Evolutionary conservation across 1,140 invertebrate species (phyloP).

Genomic region (Drosophila kepulauana): DNA sequence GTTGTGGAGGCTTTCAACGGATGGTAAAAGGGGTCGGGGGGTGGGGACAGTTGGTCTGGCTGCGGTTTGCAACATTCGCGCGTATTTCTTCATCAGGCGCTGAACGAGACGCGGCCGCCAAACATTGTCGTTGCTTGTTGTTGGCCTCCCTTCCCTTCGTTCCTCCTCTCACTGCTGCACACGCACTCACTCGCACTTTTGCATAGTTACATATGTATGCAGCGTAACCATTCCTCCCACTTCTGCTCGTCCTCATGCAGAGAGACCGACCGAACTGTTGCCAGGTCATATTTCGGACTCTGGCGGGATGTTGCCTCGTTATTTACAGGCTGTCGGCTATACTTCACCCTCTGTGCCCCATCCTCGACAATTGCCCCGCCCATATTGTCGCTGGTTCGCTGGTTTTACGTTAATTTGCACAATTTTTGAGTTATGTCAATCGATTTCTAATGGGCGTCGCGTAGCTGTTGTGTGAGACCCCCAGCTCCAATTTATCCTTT

Average conservation of each 20-base stretch:
- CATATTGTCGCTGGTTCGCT: slow-evolving; percentile 60
- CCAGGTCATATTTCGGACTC: slow-evolving; percentile 57
- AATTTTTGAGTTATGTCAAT: slow-evolving; percentile 75
- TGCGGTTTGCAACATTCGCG: slow-evolving; percentile 63
- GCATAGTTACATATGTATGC: slow-evolving; percentile 27
- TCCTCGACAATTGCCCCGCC: slow-evolving; percentile 14
- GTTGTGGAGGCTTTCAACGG: background rate
- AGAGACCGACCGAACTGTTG: slow-evolving; percentile 2
- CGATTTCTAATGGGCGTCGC: slow-evolving; percentile 68
- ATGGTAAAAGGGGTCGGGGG: too few relatives aligned
- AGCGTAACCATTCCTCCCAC: background rate
- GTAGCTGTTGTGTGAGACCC: slow-evolving; percentile 19
- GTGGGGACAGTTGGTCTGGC: slow-evolving; percentile 24
- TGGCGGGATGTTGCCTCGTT: slow-evolving; percentile 38
- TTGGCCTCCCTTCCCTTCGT: background rate
- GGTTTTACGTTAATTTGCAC: slow-evolving; percentile 74
- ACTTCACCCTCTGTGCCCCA: background rate
- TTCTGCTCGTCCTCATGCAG: background rate
- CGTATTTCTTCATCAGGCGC: slow-evolving; percentile 63
- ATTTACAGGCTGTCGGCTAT: slow-evolving; percentile 43
- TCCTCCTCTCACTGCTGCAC: background rate
- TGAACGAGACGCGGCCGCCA: slow-evolving; percentile 54
- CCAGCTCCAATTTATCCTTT: background rate
- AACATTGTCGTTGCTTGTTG: slow-evolving; percentile 41
- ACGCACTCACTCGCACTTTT: slow-evolving; percentile 1